Evolutionary conservation across 2,888 invertebrate species (phyloP).

Genomic region (Scrobipalpa costella): DNA sequence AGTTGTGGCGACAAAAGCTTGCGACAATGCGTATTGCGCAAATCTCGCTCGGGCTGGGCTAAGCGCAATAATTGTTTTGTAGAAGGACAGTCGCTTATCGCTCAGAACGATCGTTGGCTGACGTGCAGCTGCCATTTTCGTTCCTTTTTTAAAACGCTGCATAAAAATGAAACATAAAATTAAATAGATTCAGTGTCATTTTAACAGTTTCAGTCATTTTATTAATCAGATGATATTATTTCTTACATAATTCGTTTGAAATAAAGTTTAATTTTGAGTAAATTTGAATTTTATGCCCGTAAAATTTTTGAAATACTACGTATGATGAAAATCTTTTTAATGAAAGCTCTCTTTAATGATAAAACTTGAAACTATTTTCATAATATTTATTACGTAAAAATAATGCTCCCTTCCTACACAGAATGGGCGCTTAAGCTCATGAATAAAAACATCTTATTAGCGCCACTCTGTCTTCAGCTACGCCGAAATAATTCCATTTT

Average conservation of each 20-base stretch:
- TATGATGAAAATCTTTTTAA: too few relatives aligned
- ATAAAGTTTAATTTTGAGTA: neutral
- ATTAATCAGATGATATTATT: neutral
- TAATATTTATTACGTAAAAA: constrained; percentile 73
- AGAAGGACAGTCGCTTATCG: constrained; percentile 73
- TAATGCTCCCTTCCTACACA: constrained; percentile 74
- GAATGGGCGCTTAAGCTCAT: constrained; percentile 76
- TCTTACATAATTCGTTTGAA: neutral
- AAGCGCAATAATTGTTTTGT: constrained; percentile 73
- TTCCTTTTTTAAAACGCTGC: constrained; percentile 55
- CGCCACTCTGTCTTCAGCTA: constrained; percentile 65
- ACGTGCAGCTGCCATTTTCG: constrained; percentile 69
- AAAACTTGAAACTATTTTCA: constrained; percentile 60
- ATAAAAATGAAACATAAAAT: constrained; percentile 45
- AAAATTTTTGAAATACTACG: too few relatives aligned
- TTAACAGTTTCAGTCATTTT: neutral
- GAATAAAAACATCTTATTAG: constrained; percentile 81
- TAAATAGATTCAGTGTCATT: constrained; percentile 40
- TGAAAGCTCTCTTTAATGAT: too few relatives aligned
- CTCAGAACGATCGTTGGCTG: constrained; percentile 56
- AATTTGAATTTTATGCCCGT: too few relatives aligned
- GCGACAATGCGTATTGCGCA: constrained; percentile 60
- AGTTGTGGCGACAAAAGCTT: constrained; percentile 51
- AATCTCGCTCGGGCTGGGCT: constrained; percentile 56
- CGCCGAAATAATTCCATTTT: constrained; percentile 51